These are phyloP conservation scores for Melikaiella ostensackeni DNA, from an alignment of 2,888 invertebrate species.

Conservation along the genomic window DNA sequence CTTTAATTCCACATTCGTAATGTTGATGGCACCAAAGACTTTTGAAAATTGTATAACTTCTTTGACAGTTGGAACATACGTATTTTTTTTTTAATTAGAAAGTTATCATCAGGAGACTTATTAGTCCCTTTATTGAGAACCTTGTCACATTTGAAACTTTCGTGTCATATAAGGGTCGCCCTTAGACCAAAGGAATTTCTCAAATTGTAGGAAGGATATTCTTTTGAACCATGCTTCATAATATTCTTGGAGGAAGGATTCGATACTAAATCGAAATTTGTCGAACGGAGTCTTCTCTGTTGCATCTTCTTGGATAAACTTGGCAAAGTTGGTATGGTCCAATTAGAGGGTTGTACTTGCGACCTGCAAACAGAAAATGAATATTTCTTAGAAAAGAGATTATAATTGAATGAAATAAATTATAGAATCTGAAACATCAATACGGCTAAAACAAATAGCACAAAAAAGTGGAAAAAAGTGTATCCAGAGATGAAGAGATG, in stretches of 20 bases:
- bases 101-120: slow-evolving; percentile 4
- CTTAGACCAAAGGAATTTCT: slow-evolving; percentile 65
- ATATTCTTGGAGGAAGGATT: slow-evolving; percentile 46
- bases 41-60: slow-evolving; percentile 45
- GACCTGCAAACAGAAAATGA: too few species aligned
- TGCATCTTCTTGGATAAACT: slow-evolving; percentile 58
- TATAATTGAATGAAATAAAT: too few species aligned
- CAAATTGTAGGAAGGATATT: slow-evolving; percentile 69
- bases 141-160: slow-evolving; percentile 60
- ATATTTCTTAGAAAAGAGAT: too few species aligned
- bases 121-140: slow-evolving; percentile 11
- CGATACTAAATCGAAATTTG: slow-evolving; percentile 33
- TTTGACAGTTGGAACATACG: slow-evolving; percentile 22
- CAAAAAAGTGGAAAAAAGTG: too few species aligned
- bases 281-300: slow-evolving; percentile 65
- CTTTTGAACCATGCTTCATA: slow-evolving; percentile 55
- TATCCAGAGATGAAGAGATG: too few species aligned
- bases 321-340: slow-evolving; percentile 68
- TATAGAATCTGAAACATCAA: too few species aligned
- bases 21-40: slow-evolving; percentile 68
- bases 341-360: too few species aligned
- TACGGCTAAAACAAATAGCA: too few species aligned
- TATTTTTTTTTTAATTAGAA: background rate
- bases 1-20: too few species aligned
- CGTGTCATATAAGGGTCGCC: slow-evolving; percentile 67